Evolutionary conservation across 35 echinoderm and acorn worm species (phyloP), one percentile per base, ranked within the genome.

Genomic region (Lytechinus pictus): DNA sequence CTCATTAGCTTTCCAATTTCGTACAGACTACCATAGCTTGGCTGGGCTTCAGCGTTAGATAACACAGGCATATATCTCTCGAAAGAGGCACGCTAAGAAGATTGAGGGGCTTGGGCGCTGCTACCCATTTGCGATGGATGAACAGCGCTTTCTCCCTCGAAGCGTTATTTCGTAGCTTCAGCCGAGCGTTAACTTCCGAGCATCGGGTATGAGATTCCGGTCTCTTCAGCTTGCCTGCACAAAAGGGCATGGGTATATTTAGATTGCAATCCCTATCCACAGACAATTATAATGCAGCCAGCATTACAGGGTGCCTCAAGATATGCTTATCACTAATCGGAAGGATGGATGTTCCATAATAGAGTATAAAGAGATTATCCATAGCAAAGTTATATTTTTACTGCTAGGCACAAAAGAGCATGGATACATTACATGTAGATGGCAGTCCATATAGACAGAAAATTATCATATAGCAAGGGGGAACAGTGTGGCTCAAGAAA

Each of bases 251-350:
- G 27, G n/a, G 86, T 51, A 51, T 88, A 27, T 58, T 58, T 58
- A 52, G 88, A 90, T 90, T 90, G 88, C 52, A 13, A 2, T 90
- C 28, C 88, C 28, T 33, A 54, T 52, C 9, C 88, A 90, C 88
- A 90, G 27, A 90, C 88, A 90, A 33, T 90, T 52, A 90, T 54
- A 90, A 90, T 90, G 88, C 28, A 90, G 88, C 10, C 28, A 2
- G 52, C 3, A 90, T 28, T 90, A 90, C 88, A 90, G 27, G 88
- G 88, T 90, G 88, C 52, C 88, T 54, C 88, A 90, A 90, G 52
- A 89, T 10, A 89, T 53, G 14, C 5, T 71, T 12, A 71, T 14
- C 12, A 71, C 33, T 19, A 19, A 3, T 71, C 14, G 16, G 3
- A 4, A 66, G 19, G 60, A 19, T 0, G 12, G 11, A 66, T 66